A percentile compares a stretch with the other conserved stretches of the same genome.
Evolutionary conservation across 2,888 invertebrate genomes (phyloP).

Genomic region (Chirona hameri): DNA sequence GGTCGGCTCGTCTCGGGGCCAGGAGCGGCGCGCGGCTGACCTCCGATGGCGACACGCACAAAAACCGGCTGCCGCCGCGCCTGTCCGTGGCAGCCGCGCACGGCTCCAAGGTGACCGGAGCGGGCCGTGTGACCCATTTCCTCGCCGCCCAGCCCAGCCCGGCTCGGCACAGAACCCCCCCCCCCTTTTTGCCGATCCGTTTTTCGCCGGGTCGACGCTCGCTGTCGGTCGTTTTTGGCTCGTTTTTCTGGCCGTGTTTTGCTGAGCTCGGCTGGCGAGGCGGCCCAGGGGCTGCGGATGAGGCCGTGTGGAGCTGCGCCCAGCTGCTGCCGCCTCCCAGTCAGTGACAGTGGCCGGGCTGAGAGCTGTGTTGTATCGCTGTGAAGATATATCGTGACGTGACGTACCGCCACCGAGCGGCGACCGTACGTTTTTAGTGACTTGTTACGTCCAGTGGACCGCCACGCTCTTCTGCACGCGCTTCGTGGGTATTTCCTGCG

Average conservation of each 20-base stretch:
- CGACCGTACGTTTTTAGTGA: no score
- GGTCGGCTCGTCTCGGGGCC: no score
- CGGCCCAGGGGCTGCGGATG: neutral
- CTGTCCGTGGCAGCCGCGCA: neutral
- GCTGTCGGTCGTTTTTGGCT: neutral
- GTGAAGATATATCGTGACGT: neutral
- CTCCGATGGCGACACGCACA: neutral
- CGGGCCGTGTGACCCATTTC: slow-evolving; percentile 28
- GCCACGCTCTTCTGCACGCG: no score
- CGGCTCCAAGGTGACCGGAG: slow-evolving; percentile 29
- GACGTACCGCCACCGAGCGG: no score
- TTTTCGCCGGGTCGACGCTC: neutral
- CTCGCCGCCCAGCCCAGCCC: neutral
- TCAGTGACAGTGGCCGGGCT: neutral
- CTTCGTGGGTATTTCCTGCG: no score
- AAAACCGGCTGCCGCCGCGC: neutral
- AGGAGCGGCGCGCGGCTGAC: neutral
- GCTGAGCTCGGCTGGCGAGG: neutral
- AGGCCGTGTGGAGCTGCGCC: neutral
- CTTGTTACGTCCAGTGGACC: no score
- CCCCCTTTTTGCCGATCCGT: neutral
- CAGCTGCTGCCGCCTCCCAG: neutral
- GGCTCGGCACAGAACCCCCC: no score
- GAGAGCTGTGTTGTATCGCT: neutral
- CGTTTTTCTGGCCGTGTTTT: neutral